Evolutionary conservation across 2,113 vertebrate genomes (phyloP), one percentile per base, ranked within the genome.

Genomic region (Acanthochromis polyacanthus): DNA sequence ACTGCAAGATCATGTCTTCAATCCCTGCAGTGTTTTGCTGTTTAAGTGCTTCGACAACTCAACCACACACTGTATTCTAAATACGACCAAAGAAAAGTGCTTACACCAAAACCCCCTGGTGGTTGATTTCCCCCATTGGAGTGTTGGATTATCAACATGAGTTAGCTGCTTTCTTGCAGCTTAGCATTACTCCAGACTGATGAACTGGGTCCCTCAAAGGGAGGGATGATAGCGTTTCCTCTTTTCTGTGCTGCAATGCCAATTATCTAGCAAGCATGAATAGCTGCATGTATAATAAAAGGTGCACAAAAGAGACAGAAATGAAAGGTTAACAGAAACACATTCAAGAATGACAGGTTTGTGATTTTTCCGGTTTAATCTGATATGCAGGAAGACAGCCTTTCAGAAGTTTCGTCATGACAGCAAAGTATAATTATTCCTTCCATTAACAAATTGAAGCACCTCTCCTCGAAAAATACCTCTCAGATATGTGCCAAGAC

Each of bases 401-500:
- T 58, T 50, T 36, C 2, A 9, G 32, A 36, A 36, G 32, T 9
- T 65, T 57, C 19, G 2, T 38, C 4, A 23, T 56, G 60, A 28
- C 16, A 20, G 25, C 25, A 46, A 52, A 30, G 53, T 11, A 55
- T 9, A 20, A 30, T 22, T 36, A 4, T 43, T 10, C 20, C 9
- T 25, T 25, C 15, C 14, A 46, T 62, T 15, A 25, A 17, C 40
- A 62, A 10, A 62, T 45, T 28, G 22, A 48, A 48, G 43, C 61
- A 53, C 32, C 71, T 45, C 58, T 72, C 55, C 15, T 19, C 38
- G 19, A 56, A 68, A 51, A 55, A 73, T 77, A 38, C 23, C 6
- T 51, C 16, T 46, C 55, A 76, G 61, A 43, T 43, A 51, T 76
- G 45, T 57, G 45, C 51, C 82, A 86, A 77, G 52, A 77, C 23